These are phyloP conservation scores for Folsomia manolachei DNA, from an alignment of 2,888 invertebrate species.

Conservation along the genomic window DNA sequence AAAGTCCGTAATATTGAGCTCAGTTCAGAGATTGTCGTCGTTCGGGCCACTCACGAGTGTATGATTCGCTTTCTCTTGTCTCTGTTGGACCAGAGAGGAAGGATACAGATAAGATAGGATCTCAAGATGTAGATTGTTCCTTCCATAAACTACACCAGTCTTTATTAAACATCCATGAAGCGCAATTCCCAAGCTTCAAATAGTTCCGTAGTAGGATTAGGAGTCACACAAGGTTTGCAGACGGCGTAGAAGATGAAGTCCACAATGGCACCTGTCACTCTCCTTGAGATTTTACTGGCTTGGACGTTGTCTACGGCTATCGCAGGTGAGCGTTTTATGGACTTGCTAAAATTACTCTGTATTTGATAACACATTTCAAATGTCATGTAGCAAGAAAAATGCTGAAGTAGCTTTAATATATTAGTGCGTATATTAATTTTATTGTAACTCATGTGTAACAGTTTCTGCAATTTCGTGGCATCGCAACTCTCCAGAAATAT, in stretches of 20 bases:
- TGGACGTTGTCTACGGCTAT: background rate
- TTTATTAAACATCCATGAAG: background rate
- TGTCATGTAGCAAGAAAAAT: background rate
- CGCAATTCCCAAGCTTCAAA: background rate
- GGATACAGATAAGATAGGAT: no score
- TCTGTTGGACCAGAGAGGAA: background rate
- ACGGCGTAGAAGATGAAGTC: background rate
- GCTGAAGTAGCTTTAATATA: no score
- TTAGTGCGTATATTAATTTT: background rate
- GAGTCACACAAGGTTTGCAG: no score
- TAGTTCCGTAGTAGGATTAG: background rate
- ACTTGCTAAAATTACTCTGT: constrained; percentile 8
- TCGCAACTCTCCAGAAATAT: constrained; percentile 27
- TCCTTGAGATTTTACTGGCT: background rate
- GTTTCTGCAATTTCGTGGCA: constrained; percentile 33
- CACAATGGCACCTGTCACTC: background rate
- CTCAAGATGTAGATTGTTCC: background rate
- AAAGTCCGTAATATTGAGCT: background rate
- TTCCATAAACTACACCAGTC: constrained; percentile 7
- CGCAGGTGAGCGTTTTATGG: background rate
- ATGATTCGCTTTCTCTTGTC: background rate
- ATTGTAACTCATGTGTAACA: constrained; percentile 5
- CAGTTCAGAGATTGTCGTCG: background rate
- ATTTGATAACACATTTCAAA: background rate
- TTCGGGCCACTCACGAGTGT: background rate